Base-by-base conservation (phyloP, 2,797 vertebrate genomes). In the Heterohyrax brucei region DNA sequence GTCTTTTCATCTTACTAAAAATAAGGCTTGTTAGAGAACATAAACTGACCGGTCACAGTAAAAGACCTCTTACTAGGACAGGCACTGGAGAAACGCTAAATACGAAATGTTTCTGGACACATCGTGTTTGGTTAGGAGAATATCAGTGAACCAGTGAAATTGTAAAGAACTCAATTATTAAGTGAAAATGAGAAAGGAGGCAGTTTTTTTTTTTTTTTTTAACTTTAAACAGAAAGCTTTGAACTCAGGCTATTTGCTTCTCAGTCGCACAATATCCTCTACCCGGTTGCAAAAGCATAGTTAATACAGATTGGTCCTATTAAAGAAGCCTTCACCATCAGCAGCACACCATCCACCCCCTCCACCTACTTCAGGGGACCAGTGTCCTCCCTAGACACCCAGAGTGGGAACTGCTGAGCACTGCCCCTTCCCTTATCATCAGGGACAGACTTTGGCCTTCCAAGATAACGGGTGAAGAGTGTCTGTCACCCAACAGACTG, bases 1-100 rank as follows among this genome's bases (percentile, higher is more conserved):
- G 56, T 75, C 46, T 77, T 77, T 93, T 91, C 87, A 95, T 96
- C 83, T 96, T 59, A 22, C 61, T 91, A 77, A 94, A 96, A 96
- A 86, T 61, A 95, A 81, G 46, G 30, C 44, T 90, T 78, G 26
- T 68, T 84, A 77, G 5, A 48, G 79, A 95, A 91, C 50, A 84
- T 66, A 91, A 30, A 28, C 86, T 79, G 81, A 50, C 8, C 72
- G 30, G n/a, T 84, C 68, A 92, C 48, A 39, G 30, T 87, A 73
- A 80, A 96, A 93, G 30, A 53, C 21, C 21, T 21, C 46, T 91
- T 33, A 10, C 44, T 39, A 26, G 30, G 64, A 22, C 70, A 61
- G 39, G 68, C 6, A 50, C 64, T 72, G 14, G 39, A 90, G 59
- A 96, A 92, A 93, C n/a, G 46, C 76, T 80, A 53, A 30, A 76